Percentiles rank a stretch among this genome's conserved stretches.
Conservation (phyloP, 2,113 vertebrate genomes). For the Chloroceryle aenea region DNA sequence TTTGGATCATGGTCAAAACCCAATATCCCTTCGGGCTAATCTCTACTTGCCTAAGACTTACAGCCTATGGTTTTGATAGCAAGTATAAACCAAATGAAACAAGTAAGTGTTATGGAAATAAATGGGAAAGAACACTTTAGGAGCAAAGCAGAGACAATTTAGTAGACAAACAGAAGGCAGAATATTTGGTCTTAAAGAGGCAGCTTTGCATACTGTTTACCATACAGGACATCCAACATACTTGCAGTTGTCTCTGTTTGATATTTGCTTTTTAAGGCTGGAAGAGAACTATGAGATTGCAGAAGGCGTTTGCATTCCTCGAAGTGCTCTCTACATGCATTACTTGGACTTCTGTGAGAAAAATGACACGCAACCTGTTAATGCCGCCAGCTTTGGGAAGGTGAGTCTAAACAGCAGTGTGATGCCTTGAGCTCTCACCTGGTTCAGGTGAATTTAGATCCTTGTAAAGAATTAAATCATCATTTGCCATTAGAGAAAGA, state of each 20-base stretch:
- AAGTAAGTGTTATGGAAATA: neutral
- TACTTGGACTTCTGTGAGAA: constrained; percentile 99
- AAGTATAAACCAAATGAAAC: neutral
- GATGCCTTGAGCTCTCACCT: neutral
- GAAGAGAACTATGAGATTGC: constrained; percentile 99
- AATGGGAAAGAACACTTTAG: neutral
- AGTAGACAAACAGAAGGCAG: neutral
- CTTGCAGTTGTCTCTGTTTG: constrained; percentile 53
- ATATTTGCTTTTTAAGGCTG: constrained; percentile 82
- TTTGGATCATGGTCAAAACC: neutral
- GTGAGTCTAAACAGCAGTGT: constrained; percentile 72
- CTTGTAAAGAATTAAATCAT: neutral
- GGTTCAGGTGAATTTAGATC: neutral
- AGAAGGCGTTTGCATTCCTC: constrained; percentile 97
- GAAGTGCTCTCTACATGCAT: constrained; percentile 99
- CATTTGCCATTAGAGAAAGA: neutral
- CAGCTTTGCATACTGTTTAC: neutral
- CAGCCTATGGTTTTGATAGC: neutral
- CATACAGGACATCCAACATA: constrained; percentile 55
- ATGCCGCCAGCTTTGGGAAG: constrained; percentile 98
- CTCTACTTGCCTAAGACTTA: neutral
- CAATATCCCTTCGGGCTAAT: neutral
- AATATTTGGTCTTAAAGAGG: neutral
- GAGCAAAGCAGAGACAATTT: neutral
- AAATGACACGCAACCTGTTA: constrained; percentile 96